Conservation (phyloP, 2,888 invertebrate genomes). For the Steinernema hermaphroditum region DNA sequence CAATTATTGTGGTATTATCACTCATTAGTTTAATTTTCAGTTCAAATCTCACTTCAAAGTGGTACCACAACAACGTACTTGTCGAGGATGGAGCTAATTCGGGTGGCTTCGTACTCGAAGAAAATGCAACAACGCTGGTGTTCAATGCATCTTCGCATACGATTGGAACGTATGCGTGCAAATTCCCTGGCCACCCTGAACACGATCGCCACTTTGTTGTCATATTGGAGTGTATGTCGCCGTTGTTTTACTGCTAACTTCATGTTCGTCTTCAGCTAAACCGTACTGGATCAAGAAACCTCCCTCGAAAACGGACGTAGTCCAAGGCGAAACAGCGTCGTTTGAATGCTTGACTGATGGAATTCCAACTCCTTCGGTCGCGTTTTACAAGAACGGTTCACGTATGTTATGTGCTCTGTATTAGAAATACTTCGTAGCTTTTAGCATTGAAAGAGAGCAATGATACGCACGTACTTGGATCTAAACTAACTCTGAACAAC, state of each 20-base stretch:
- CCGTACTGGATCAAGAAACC: slow-evolving; percentile 82
- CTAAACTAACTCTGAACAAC: slow-evolving; percentile 60
- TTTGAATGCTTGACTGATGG: slow-evolving; percentile 88
- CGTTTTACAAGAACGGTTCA: slow-evolving; percentile 70
- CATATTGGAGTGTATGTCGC: slow-evolving; percentile 67
- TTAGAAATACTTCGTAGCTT: slow-evolving; percentile 43
- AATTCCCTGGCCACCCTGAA: slow-evolving; percentile 63
- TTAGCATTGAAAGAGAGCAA: slow-evolving; percentile 4
- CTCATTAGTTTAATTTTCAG: too few species aligned
- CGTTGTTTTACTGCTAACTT: not conserved
- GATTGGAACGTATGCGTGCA: slow-evolving; percentile 88
- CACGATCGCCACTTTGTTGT: slow-evolving; percentile 67
- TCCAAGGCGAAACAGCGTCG: slow-evolving; percentile 86
- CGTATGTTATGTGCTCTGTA: slow-evolving; percentile 58
- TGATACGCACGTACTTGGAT: slow-evolving; percentile 48
- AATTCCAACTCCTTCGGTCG: slow-evolving; percentile 83
- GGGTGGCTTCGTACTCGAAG: not conserved
- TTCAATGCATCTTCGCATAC: slow-evolving; percentile 84
- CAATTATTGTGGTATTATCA: too few species aligned
- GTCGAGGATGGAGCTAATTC: slow-evolving; percentile 61
- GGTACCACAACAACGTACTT: slow-evolving; percentile 63
- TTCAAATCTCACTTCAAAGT: too few species aligned
- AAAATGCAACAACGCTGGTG: slow-evolving; percentile 68
- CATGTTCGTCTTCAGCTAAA: slow-evolving; percentile 66
- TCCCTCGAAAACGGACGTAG: slow-evolving; percentile 83